phyloP scores from a whole-genome alignment of 1,140 invertebrate species.

The Triops longicaudatus region DNA sequence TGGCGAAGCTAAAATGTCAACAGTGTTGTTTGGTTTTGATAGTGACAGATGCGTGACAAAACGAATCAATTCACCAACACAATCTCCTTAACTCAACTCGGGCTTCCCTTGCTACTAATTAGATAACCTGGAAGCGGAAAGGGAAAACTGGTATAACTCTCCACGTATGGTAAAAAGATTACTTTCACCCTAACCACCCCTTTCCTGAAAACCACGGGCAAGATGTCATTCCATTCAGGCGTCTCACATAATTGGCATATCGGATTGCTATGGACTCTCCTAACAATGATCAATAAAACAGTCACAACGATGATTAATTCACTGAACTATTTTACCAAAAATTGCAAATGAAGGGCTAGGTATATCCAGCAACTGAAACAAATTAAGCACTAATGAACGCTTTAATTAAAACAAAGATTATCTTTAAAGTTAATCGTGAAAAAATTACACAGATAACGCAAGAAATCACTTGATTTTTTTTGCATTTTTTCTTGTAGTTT shows the following conservation, averaged over 20 bases:
- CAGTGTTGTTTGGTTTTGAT: neutral
- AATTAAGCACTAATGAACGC: no score
- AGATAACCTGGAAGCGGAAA: neutral
- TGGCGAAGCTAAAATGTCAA: neutral
- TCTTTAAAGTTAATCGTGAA: no score
- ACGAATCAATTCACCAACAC: neutral
- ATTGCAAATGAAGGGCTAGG: no score
- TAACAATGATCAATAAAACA: neutral
- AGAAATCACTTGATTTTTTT: no score
- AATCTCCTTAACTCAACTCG: neutral
- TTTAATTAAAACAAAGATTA: no score
- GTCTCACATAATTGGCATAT: neutral
- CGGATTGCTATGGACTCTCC: neutral
- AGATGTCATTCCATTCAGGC: neutral
- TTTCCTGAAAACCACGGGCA: neutral
- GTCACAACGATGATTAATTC: no score
- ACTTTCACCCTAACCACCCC: neutral
- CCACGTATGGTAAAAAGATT: neutral
- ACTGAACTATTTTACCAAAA: no score
- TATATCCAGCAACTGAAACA: no score
- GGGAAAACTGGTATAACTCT: neutral
- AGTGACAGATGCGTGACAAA: conserved; percentile 9
- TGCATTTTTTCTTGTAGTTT: no score
- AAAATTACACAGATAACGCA: no score
- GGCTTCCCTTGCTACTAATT: neutral